Evolutionary conservation across 2,888 invertebrate species (phyloP), one percentile per base, ranked within the genome.

Genomic region (Spilosoma lubricipeda): DNA sequence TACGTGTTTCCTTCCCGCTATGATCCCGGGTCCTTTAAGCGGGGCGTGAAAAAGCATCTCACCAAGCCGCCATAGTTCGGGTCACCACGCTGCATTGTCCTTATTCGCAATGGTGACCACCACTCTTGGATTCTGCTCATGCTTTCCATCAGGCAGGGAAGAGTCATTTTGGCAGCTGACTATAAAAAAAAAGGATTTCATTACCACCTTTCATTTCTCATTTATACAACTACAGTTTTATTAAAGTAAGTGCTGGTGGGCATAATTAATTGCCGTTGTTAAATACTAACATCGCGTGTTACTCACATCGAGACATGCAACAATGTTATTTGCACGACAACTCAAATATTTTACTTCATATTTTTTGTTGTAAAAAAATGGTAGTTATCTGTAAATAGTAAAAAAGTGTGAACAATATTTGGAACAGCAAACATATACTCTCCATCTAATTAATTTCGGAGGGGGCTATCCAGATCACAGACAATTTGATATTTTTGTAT

Each of bases 201-300:
- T 18, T 27, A 63, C 63, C 27, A 27, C 27, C 30, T 63, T 30
- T 63, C 7, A 63, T 27, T 36, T 39, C 11, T 39, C 65, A 70
- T 42, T 63, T 59, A 20, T 42, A 36, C n/a, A 36, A 70, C 39
- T 27, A n/a, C 20, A 11, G 56, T 39, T 71, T 74, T 59, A 70
- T 70, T 33, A 67, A 72, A 48, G 42, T 72, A 59, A 72, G 72
- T 72, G 67, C 59, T 72, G 45, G 63, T 45, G 42, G 33, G 66
- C 23, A 66, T 74, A 74, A 66, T 56, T 74, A 65, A 67, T 64
- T 64, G 63, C 63, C 30, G 63, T 76, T 48, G 52, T 69, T 30
- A 52, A 56, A 48, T 69, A 67, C 52, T 23, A 45, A 48, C 33
- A 59, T 75, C 77, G 82, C 77, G 71, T 72, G 72, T 67, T 63